Percentiles rank a stretch among this genome's conserved stretches.
These are phyloP conservation scores for Xanthia togata DNA, from an alignment of 2,888 invertebrate species.

Conservation along the genomic window DNA sequence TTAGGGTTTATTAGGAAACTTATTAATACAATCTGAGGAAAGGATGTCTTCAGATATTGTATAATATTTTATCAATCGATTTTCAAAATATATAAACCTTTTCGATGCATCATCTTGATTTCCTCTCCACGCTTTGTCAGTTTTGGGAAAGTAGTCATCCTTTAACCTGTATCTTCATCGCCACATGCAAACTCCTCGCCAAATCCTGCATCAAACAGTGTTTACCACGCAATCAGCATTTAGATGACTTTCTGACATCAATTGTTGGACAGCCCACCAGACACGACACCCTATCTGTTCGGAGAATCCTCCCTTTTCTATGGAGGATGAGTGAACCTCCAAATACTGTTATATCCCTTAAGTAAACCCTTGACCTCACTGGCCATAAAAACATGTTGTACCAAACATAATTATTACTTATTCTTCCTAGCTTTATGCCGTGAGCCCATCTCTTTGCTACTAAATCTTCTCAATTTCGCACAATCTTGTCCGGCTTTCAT, in stretches of 20 bases:
- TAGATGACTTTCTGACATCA: too few species aligned
- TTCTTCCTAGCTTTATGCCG: slow-evolving; percentile 4
- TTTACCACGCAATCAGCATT: too few species aligned
- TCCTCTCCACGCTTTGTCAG: background rate
- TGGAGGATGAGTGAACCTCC: too few species aligned
- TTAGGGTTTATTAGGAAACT: slow-evolving; percentile 58
- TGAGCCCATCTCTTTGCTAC: slow-evolving; percentile 5
- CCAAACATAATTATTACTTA: slow-evolving; percentile 26
- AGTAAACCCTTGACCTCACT: slow-evolving; percentile 7
- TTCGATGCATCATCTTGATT: background rate
- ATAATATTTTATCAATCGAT: slow-evolving; percentile 11
- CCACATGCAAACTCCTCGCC: too few species aligned
- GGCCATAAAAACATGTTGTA: slow-evolving; percentile 33
- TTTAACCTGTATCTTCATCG: background rate
- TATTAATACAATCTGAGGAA: slow-evolving; percentile 39
- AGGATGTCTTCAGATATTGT: slow-evolving; percentile 22
- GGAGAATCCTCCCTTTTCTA: too few species aligned
- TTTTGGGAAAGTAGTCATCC: background rate
- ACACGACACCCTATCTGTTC: too few species aligned
- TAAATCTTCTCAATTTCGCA: slow-evolving; percentile 50
- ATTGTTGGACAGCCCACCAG: too few species aligned
- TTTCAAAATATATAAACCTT: background rate
- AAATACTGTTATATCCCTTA: background rate
- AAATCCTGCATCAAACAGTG: too few species aligned
- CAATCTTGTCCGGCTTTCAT: slow-evolving; percentile 51